Evolutionary conservation across 2,113 vertebrate species (phyloP), one percentile per base, ranked within the genome.

Genomic region (Laticauda laticaudata): DNA sequence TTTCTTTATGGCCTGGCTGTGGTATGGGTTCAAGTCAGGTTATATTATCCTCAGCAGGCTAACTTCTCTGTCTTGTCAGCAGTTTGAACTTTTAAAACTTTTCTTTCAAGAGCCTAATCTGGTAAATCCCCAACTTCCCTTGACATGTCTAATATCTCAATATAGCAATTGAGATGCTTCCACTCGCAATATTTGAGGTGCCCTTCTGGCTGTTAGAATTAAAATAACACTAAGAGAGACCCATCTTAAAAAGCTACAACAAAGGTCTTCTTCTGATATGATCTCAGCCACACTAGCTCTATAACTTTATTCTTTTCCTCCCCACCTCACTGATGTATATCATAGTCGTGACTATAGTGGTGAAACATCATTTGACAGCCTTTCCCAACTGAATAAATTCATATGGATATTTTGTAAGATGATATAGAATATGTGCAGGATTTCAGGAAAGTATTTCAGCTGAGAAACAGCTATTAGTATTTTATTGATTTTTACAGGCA

Each of bases 391-490:
- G 56, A 59, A 86, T 86, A 45, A 90, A 34, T 87, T 26, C 56
- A 53, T 64, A 85, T 43, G 90, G 92, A 90, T 90, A 59, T 10
- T 81, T 81, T 69, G 89, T 53, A 90, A 93, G 86, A 64, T 90
- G 55, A 90, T 90, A 93, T 9, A 90, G 14, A 57, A 89, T 89
- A 90, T 90, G 64, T 75, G 14, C 29, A 69, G 64, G n/a, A 89
- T 59, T 92, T 93, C 92, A 93, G 45, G 92, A 90, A 93, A 87
- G 89, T 69, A 69, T 69, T 69, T 69, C 64, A 48, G 86, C 48
- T 9, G 43, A 87, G 92, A 81, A 93, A 93, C 75, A 87, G 81
- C 81, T 87, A 64, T 93, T 90, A 93, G 81, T 87, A 56, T 93
- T 90, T 64, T 90, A 93, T 93, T 93, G 92, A 93, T 90, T 51